Base-by-base conservation (phyloP, 64 coral and sea anemone species). In the Hydrozoanthus tunicans region DNA sequence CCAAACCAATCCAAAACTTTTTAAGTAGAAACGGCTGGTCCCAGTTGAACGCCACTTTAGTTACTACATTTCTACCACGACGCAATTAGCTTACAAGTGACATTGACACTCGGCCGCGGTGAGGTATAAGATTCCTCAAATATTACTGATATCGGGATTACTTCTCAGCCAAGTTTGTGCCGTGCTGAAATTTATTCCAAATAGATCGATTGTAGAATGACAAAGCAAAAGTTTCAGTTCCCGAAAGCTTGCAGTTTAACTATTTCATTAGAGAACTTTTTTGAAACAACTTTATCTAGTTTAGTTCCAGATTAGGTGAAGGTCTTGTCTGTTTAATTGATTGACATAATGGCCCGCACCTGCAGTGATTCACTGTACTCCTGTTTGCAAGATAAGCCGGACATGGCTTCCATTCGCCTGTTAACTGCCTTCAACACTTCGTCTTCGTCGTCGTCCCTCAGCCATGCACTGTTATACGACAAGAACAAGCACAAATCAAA, bases 331-430 rank as follows among this genome's bases (percentile, higher is more conserved):
- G 32, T 43, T 43, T 2, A 43, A 43, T 43, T 43, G 32, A 43
- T 43, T 43, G 32, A 43, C 32, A 43, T 43, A 43, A 43, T 43
- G 32, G 32, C 32, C 2, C 32, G 32, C 32, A 88, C 84, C 84
- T 88, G 84, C 7, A 88, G 66, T 9, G 15, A 58, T 74, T 88
- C 84, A 52, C 84, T 88, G 15, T 88, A 69, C 4, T 74, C 84
- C 1, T 55, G 56, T 60, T 73, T 88, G 9, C 84, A 88, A 15
- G 84, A 74, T 24, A 88, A 6, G 59, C 84, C 84, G 0, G 84
- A 73, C 84, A 88, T 88, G 10, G 84, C 84, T 9, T 88, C 84
- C 84, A 88, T 88, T 15, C 84, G 67, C 17, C 20, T 74, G 84
- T 88, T 88, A 5, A 88, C 0, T 73, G 55, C 51, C 32, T 88